Base-by-base conservation (phyloP, 2,888 invertebrate genomes). In the Nowickia ferox region DNA sequence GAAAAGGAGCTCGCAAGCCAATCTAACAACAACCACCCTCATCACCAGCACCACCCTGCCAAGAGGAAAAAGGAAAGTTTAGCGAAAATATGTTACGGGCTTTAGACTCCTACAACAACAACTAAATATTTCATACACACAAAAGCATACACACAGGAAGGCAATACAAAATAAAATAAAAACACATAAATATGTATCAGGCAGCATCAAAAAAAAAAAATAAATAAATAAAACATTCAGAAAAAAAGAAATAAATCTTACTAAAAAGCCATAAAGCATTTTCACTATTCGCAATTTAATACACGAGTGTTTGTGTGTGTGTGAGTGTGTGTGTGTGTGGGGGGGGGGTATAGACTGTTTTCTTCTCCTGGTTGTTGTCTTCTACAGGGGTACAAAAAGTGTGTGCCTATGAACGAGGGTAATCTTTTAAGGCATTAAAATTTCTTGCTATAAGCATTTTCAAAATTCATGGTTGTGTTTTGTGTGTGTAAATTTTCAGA, bases 261-360 rank as follows among this genome's bases (percentile, higher is more conserved):
- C 90, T 89, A 91, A 91, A 90, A 92, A 91, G 91, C 91, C 90
- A 92, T 92, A 92, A 92, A 92, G 92, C 92, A 92, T 92, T 92
- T 92, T 90, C 92, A 90, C 89, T 90, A 89, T 91, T 91, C 90
- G 89, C 91, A 90, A 91, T 92, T 91, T 91, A 92, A 92, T 91
- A 91, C 90, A 89, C 90, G 90, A 79, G 69, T 85, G 65, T 80
- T 76, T 72, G 79, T 30, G 2, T 30, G 30, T 30, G 30, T 30
- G 30, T 30, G 90, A 79, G 69, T 85, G 65, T 80, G 79, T 72
- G 79, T 30, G 2, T 30, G 30, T 30, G 30, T 30, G 30, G 5
- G n/a, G n/a, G n/a, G n/a, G n/a, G 6, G 30, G 30, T 79, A 38
- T 63, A 53, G 53, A 71, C 17, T 55, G 44, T 61, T 68, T 79